Evolutionary conservation across 2,888 invertebrate species (phyloP).

Genomic region (Plusia festucae): DNA sequence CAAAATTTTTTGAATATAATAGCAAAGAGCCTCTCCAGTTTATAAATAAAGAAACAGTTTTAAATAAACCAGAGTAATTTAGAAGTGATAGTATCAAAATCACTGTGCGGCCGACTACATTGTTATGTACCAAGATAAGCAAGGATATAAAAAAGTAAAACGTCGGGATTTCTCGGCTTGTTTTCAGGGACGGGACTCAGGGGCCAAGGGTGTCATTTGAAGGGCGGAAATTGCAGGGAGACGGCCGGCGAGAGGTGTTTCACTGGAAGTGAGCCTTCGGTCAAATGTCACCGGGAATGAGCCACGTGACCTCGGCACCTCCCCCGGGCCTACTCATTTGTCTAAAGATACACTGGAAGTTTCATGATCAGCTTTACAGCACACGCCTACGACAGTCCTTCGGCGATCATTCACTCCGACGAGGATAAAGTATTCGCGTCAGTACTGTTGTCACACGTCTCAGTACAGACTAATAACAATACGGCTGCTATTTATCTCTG

Average conservation of each 20-base stretch:
- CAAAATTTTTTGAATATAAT: not conserved
- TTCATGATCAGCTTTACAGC: conserved; percentile 65
- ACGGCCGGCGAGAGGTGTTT: conserved; percentile 71
- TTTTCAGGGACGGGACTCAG: conserved; percentile 68
- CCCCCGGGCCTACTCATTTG: conserved; percentile 68
- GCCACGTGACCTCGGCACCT: conserved; percentile 69
- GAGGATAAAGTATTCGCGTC: conserved; percentile 58
- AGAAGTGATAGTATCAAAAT: conserved; percentile 57
- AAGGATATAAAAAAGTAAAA: conserved; percentile 76
- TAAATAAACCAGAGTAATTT: conserved; percentile 37
- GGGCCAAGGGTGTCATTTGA: conserved; percentile 76
- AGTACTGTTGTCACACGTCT: conserved; percentile 55
- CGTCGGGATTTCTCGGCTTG: conserved; percentile 70
- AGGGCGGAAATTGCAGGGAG: conserved; percentile 78
- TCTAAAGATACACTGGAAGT: conserved; percentile 63
- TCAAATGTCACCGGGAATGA: conserved; percentile 78
- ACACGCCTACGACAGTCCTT: conserved; percentile 61
- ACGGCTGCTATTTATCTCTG: conserved; percentile 46
- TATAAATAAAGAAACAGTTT: conserved; percentile 14
- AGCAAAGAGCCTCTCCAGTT: not conserved
- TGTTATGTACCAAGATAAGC: conserved; percentile 72
- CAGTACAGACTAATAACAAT: conserved; percentile 53
- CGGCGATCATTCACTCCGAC: conserved; percentile 62
- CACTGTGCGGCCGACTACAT: conserved; percentile 67
- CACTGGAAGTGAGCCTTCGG: conserved; percentile 73